Evolutionary conservation across 2,797 vertebrate species (phyloP).

Genomic region (Enteromius fasciolatus): DNA sequence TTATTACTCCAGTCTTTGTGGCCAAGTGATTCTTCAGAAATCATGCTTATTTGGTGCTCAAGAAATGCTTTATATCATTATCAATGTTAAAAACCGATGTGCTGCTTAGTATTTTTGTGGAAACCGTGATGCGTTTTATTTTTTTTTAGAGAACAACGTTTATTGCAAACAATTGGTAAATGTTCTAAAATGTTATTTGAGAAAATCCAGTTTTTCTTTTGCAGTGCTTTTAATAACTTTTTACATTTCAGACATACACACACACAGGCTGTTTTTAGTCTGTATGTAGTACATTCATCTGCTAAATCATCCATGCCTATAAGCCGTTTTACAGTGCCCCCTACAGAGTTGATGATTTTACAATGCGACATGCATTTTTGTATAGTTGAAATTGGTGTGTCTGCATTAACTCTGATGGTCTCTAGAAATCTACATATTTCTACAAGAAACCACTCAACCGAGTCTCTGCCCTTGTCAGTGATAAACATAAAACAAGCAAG

Average conservation of each 20-base stretch:
- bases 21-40: not conserved
- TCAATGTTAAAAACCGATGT: not conserved
- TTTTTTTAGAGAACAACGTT: not conserved
- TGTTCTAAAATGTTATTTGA: too few relatives aligned
- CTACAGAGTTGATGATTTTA: conserved; percentile 10
- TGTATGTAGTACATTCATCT: conserved; percentile 1
- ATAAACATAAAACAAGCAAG: conserved; percentile 6
- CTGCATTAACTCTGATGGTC: not conserved
- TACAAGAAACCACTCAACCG: not conserved
- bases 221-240: not conserved
- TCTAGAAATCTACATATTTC: conserved; percentile 1
- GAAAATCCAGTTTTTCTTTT: not conserved
- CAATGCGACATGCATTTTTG: not conserved
- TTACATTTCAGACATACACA: not conserved
- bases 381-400: not conserved
- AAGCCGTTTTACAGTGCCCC: not conserved
- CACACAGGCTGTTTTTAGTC: not conserved
- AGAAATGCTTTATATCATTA: not conserved
- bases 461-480: conserved; percentile 14
- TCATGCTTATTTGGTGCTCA: not conserved
- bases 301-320: not conserved
- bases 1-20: not conserved
- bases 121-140: not conserved
- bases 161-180: not conserved
- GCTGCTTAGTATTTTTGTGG: not conserved